These are phyloP conservation scores for Steinernema hermaphroditum DNA, from an alignment of 2,888 invertebrate species.

Conservation along the genomic window DNA sequence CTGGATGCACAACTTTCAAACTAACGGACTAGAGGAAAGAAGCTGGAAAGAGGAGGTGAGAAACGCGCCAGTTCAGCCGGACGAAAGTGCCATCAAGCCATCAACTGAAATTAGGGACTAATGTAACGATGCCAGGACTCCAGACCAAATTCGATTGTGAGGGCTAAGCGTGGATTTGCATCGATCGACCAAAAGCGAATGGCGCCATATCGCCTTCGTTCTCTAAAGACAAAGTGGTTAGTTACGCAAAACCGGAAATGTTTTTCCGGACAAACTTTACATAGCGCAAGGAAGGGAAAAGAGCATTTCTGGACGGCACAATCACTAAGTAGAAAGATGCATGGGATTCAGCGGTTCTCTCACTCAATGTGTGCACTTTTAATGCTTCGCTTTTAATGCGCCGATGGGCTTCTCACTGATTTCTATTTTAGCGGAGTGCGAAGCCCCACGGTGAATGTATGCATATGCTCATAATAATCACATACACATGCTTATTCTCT, in stretches of 20 bases:
- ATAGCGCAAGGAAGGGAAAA: not conserved
- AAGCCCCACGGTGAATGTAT: too few relatives aligned
- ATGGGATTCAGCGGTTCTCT: too few relatives aligned
- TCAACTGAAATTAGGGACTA: not conserved
- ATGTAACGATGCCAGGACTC: conserved; percentile 23
- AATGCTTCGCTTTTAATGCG: too few relatives aligned
- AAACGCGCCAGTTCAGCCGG: too few relatives aligned
- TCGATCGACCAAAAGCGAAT: conserved; percentile 11
- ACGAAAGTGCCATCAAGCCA: not conserved
- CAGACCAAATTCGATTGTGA: conserved; percentile 21
- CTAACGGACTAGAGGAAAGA: not conserved
- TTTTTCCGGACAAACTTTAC: conserved; percentile 20
- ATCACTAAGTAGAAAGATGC: too few relatives aligned
- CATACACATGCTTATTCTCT: too few relatives aligned
- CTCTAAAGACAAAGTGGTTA: conserved; percentile 17
- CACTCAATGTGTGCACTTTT: too few relatives aligned
- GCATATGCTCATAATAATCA: too few relatives aligned
- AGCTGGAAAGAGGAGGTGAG: not conserved
- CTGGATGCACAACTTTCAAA: not conserved
- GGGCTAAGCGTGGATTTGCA: conserved; percentile 18
- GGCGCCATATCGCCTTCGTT: conserved; percentile 6
- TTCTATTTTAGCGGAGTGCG: too few relatives aligned
- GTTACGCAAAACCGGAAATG: conserved; percentile 28
- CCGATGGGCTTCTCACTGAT: too few relatives aligned
- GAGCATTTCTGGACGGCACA: not conserved